Evolutionary conservation across 2,888 invertebrate species (phyloP).

Genomic region (Idaea dimidiata): DNA sequence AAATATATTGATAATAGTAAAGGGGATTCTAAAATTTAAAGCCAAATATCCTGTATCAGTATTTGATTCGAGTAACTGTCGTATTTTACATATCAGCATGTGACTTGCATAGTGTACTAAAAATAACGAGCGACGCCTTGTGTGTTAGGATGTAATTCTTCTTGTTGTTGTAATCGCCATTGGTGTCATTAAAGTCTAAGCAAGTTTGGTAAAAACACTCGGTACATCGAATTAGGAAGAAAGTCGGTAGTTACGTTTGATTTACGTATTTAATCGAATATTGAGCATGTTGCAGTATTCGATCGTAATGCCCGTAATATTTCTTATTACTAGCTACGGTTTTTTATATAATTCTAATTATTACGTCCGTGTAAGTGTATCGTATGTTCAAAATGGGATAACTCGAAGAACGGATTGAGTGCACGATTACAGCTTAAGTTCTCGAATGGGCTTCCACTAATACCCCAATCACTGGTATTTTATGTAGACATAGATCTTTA

Average conservation of each 20-base stretch:
- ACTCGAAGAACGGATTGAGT: conserved; percentile 22
- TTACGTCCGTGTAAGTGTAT: conserved; percentile 34
- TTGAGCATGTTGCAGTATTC: conserved; percentile 52
- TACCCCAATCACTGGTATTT: conserved; percentile 24
- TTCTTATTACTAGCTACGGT: conserved; percentile 36
- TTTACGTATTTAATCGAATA: conserved; percentile 51
- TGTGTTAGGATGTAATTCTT: conserved; percentile 58
- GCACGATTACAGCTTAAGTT: conserved; percentile 38
- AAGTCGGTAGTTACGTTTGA: conserved; percentile 48
- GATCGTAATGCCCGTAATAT: conserved; percentile 44
- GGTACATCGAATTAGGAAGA: conserved; percentile 74
- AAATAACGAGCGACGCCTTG: conserved; percentile 55
- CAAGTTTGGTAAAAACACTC: conserved; percentile 61
- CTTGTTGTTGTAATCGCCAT: conserved; percentile 65
- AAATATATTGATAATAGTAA: conserved; percentile 30
- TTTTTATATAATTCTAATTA: conserved; percentile 36
- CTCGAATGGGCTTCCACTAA: conserved; percentile 24
- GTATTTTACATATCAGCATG: conserved; percentile 77
- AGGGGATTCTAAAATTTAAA: conserved; percentile 25
- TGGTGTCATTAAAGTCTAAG: conserved; percentile 57
- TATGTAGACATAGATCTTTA: conserved; percentile 30
- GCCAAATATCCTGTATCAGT: conserved; percentile 68
- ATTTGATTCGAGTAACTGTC: conserved; percentile 70
- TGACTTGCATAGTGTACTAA: conserved; percentile 73
- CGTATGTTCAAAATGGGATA: conserved; percentile 55